Evolutionary conservation across 2,113 vertebrate species (phyloP), one percentile per base, ranked within the genome.

Genomic region (Cairina moschata): DNA sequence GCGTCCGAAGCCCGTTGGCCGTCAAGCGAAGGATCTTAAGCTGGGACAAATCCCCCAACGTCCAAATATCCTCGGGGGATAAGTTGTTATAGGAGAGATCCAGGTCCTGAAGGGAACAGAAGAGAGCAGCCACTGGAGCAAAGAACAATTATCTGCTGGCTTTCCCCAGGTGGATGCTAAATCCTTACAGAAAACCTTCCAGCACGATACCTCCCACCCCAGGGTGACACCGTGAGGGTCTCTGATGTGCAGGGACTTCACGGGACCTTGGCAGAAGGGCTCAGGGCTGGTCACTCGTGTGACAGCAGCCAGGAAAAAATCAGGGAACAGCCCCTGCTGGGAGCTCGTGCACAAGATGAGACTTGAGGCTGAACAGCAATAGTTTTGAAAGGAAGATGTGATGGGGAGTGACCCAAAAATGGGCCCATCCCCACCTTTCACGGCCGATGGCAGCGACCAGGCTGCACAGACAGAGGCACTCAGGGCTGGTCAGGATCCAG

Each of bases 61-160:
- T 93, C 88, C 94, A 74, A 52, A 99, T 58, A 60, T 96, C 98
- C 67, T 98, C 97, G 9, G 95, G 87, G 42, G 96, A 98, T 86
- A 99, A 91, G 72, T 84, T 97, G 94, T 99, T 99, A 95, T 98
- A 99, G 75, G 99, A 99, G 83, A 99, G 97, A 96, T 99, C 98
- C 97, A 99, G 95, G 80, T 98, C 95, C 99, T 99, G 90, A 29
- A 52, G 29, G 55, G 28, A 59, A 86, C 5, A 25, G 42, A 85
- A 94, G 36, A 93, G 46, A 94, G 16, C 83, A 93, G 9, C 9
- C 17, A 23, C 44, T 52, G 48, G 29, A 71, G 59, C 9, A 56
- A 69, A 60, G 29, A 40, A 13, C 28, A 74, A 13, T n/a, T n/a
- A 56, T 48, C 36, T 32, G 40, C 13, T 44, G 38, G 52, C 48